A percentile compares a stretch with the other conserved stretches of the same genome.
These are phyloP conservation scores for Meganola albula DNA, from an alignment of 2,888 invertebrate genomes.

Conservation along the genomic window DNA sequence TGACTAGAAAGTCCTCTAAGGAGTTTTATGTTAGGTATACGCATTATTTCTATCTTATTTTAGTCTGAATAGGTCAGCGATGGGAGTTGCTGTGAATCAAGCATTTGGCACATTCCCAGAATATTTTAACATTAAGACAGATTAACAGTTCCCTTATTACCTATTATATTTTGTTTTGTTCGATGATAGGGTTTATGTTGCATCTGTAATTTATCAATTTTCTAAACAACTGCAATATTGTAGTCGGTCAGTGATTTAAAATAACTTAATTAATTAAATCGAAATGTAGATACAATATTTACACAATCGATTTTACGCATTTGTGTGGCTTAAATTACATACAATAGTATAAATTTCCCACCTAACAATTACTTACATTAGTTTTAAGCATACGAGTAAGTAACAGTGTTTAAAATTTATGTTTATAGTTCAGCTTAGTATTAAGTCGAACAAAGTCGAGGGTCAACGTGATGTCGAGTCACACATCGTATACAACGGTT, in stretches of 20 bases:
- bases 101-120: conserved; percentile 75
- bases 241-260: conserved; percentile 20
- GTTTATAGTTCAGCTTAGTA: conserved; percentile 63
- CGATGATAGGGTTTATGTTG: conserved; percentile 48
- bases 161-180: conserved; percentile 46
- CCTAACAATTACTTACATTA: conserved; percentile 68
- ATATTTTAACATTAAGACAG: conserved; percentile 54
- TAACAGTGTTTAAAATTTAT: conserved; percentile 73
- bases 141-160: conserved; percentile 46
- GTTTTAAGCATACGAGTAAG: conserved; percentile 72
- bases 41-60: conserved; percentile 50
- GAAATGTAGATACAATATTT: conserved; percentile 47
- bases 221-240: conserved; percentile 22
- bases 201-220: conserved; percentile 30
- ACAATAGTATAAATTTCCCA: conserved; percentile 66
- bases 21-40: conserved; percentile 49
- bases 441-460: conserved; percentile 55
- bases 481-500: conserved; percentile 76
- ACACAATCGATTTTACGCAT: conserved; percentile 56
- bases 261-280: conserved; percentile 32
- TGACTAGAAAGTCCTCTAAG: conserved; percentile 72
- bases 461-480: conserved; percentile 64
- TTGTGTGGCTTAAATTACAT: conserved; percentile 61
- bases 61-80: conserved; percentile 59
- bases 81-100: conserved; percentile 55